phyloP scores from a whole-genome alignment of 2,888 invertebrate species.

The Sabellastarte sp. region DNA sequence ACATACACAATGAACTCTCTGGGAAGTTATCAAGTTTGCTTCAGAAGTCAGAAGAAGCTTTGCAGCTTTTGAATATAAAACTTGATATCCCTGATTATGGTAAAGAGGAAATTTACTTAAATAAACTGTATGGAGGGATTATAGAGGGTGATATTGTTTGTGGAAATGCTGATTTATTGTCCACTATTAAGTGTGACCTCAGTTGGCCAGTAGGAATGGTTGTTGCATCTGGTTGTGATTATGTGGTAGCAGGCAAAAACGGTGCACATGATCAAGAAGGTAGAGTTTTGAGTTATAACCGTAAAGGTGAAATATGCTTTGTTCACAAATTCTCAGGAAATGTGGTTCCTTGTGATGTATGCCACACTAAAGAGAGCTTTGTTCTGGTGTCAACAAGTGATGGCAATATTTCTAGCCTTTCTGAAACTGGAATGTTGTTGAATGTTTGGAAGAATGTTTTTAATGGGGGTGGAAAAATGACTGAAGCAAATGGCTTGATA shows the following conservation, averaged over 20 bases:
- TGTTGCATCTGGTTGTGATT: slow-evolving; percentile 7
- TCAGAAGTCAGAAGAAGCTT: slow-evolving; percentile 7
- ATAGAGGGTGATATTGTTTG: slow-evolving; percentile 15
- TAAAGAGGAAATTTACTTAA: slow-evolving; percentile 14
- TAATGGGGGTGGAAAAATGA: slow-evolving; percentile 7
- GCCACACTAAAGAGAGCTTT: slow-evolving; percentile 2
- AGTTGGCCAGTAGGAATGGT: slow-evolving; percentile 22
- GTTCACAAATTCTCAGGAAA: slow-evolving; percentile 8
- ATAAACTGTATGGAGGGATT: slow-evolving; percentile 18
- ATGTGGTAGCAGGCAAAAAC: slow-evolving; percentile 20
- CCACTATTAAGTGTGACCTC: slow-evolving; percentile 17
- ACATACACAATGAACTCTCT: slow-evolving; percentile 17
- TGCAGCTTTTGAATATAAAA: slow-evolving; percentile 13
- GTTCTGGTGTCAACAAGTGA: slow-evolving; percentile 10
- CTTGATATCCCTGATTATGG: slow-evolving; percentile 18
- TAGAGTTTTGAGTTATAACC: slow-evolving; percentile 13
- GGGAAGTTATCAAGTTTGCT: slow-evolving; percentile 11
- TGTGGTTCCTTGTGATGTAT: slow-evolving; percentile 12
- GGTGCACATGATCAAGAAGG: slow-evolving; percentile 21
- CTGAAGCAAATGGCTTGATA: background rate
- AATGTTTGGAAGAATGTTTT: slow-evolving; percentile 42
- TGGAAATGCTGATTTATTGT: slow-evolving; percentile 11
- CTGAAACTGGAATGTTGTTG: slow-evolving; percentile 34
- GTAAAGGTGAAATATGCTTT: slow-evolving; percentile 8
- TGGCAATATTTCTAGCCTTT: background rate